These are phyloP conservation scores for Pangasius larnaudii DNA, from an alignment of 2,797 vertebrate genomes.

Conservation along the genomic window DNA sequence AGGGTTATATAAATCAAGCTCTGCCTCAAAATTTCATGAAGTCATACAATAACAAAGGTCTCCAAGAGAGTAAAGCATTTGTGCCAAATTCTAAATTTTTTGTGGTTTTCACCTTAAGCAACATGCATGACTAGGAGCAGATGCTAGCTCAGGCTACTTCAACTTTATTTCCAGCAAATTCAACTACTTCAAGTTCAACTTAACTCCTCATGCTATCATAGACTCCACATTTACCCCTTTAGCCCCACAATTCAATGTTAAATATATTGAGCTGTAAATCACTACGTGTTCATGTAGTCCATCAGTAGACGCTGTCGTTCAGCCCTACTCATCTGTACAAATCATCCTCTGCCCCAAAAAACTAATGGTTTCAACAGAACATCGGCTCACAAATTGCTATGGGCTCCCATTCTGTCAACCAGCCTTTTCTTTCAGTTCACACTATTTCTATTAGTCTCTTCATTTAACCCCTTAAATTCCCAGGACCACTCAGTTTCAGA, in stretches of 20 bases:
- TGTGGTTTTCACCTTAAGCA: conserved; percentile 43
- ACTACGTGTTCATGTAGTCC: conserved; percentile 49
- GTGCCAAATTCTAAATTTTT: conserved; percentile 36
- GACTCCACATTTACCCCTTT: conserved; percentile 25
- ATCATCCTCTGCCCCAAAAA: conserved; percentile 31
- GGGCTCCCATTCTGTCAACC: not conserved
- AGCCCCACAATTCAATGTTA: conserved; percentile 50
- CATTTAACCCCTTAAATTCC: conserved; percentile 6
- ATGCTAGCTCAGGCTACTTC: conserved; percentile 13
- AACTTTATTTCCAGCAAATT: not conserved
- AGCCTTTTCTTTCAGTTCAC: conserved; percentile 28
- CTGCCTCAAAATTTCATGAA: conserved; percentile 45
- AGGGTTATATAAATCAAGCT: conserved; percentile 37
- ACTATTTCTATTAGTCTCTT: conserved; percentile 5
- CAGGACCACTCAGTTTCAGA: conserved; percentile 3
- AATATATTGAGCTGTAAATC: conserved; percentile 56
- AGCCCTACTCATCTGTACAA: conserved; percentile 44
- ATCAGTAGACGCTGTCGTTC: conserved; percentile 40
- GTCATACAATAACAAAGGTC: conserved; percentile 45
- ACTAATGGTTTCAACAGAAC: conserved; percentile 59
- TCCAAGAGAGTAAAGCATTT: conserved; percentile 3
- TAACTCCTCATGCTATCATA: conserved; percentile 23
- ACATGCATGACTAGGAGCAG: conserved; percentile 55
- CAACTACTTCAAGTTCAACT: not conserved
- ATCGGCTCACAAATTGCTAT: conserved; percentile 40